Evolutionary conservation across 2,797 vertebrate species (phyloP), one percentile per base, ranked within the genome.

Genomic region (Tragopan temminckii): DNA sequence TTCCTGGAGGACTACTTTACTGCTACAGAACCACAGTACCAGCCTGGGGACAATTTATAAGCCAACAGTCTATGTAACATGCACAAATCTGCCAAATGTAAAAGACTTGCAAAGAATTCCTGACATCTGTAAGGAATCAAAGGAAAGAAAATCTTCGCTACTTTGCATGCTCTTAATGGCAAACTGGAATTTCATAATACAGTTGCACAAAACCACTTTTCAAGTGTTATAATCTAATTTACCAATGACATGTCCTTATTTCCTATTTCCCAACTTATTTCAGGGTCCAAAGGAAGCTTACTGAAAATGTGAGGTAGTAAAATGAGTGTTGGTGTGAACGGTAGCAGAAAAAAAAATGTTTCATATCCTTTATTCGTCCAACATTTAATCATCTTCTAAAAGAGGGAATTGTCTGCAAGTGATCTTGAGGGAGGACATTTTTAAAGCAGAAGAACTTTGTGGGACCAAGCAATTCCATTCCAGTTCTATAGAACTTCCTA

Each of bases 1-100:
- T 99, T 99, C 98, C 96, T 99, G 96, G 99, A 99, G 98, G 99
- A 99, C 98, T 99, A 99, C 86, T 99, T 99, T 97, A 99, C 99
- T 94, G 98, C 99, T 97, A 99, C 99, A 93, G 99, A 99, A 98
- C 99, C 99, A 94, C 99, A 99, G 96, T 99, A 99, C 97, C 99
- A 99, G 94, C 99, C 99, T 62, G 99, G 99, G 96, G 99, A 99
- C 96, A 99, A 99, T 98, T 98, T 99, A 98, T 99, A 99, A 98
- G 90, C 96, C 96, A 95, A 62, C 78, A 89, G 52, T 93, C 96
- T 95, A 18, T 95, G 80, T 96, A 95, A 90, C 89, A 93, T 97
- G 97, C 97, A 97, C 97, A 98, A 80, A 96, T 97, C 97, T 98
- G 97, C 98, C 97, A 98, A 97, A 97, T 96, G 69, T 96, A 96